A percentile compares a stretch with the other conserved stretches of the same genome.
These are phyloP conservation scores for Cebus imitator DNA, from an alignment of 2,113 vertebrate species.

Conservation along the genomic window DNA sequence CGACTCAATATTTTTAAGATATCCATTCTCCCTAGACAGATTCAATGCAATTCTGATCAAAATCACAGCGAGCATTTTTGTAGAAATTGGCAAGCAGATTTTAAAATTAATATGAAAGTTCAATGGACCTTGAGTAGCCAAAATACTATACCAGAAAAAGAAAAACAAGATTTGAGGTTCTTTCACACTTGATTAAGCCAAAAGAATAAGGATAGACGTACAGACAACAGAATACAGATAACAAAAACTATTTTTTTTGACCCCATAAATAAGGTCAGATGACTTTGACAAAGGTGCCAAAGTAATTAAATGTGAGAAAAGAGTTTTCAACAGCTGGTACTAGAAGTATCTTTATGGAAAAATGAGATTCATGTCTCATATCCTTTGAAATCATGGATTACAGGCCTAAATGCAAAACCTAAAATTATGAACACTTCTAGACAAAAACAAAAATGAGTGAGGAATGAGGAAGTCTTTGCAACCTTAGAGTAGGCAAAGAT, in stretches of 20 bases:
- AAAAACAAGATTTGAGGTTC: not conserved
- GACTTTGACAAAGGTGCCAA: slow-evolving; percentile 20
- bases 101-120: not conserved
- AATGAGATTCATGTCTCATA: not conserved
- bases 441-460: not conserved
- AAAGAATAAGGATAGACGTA: not conserved
- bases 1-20: not conserved
- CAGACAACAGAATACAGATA: not conserved
- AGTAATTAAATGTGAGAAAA: not conserved
- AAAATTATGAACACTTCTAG: not conserved
- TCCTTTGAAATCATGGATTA: not conserved
- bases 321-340: not conserved
- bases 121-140: not conserved
- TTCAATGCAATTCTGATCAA: not conserved
- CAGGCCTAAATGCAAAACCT: not conserved
- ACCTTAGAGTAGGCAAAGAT: not conserved
- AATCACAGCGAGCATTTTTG: slow-evolving; percentile 7
- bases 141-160: not conserved
- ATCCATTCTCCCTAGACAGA: not conserved
- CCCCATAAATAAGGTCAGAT: not conserved
- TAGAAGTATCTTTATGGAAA: not conserved
- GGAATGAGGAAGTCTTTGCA: not conserved
- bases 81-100: slow-evolving; percentile 10
- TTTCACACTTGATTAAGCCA: not conserved
- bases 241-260: not conserved